phyloP scores from a whole-genome alignment of 2,888 invertebrate genomes.

The Tetrapedia diversipes region DNA sequence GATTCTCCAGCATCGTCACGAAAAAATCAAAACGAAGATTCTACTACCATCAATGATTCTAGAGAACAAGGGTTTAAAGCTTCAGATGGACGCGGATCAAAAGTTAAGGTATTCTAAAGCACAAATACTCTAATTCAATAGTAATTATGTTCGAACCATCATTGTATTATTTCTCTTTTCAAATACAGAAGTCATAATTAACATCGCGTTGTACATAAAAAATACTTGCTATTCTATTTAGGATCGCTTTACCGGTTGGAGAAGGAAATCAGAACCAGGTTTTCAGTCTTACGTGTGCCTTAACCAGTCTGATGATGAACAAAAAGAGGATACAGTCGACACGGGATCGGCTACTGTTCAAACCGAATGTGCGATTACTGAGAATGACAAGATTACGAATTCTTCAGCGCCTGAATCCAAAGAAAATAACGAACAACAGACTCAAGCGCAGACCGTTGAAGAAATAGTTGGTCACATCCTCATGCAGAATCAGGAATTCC shows the following conservation, averaged over 20 bases:
- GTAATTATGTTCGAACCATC: not conserved
- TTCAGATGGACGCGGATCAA: slow-evolving; percentile 77
- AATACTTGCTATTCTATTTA: slow-evolving; percentile 50
- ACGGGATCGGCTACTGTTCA: slow-evolving; percentile 44
- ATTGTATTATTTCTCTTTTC: not conserved
- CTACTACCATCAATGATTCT: slow-evolving; percentile 64
- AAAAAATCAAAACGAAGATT: slow-evolving; percentile 74
- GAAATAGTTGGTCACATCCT: slow-evolving; percentile 92
- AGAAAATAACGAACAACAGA: slow-evolving; percentile 70
- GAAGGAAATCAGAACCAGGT: slow-evolving; percentile 90
- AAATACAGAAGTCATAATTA: not conserved
- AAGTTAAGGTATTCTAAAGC: slow-evolving; percentile 75
- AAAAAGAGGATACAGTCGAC: slow-evolving; percentile 66
- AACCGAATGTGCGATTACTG: slow-evolving; percentile 76
- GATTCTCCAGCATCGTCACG: slow-evolving; percentile 76
- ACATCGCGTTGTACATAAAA: not conserved
- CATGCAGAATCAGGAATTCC: slow-evolving; percentile 92
- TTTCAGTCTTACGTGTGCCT: slow-evolving; percentile 81
- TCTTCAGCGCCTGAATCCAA: slow-evolving; percentile 66
- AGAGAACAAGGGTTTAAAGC: slow-evolving; percentile 76
- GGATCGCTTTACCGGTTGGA: slow-evolving; percentile 86
- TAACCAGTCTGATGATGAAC: slow-evolving; percentile 78
- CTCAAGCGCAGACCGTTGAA: slow-evolving; percentile 85
- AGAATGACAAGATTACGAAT: slow-evolving; percentile 82
- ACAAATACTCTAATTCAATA: not conserved